Evolutionary conservation across 2,797 vertebrate species (phyloP), one percentile per base, ranked within the genome.

Genomic region (Adelosebastes latens): DNA sequence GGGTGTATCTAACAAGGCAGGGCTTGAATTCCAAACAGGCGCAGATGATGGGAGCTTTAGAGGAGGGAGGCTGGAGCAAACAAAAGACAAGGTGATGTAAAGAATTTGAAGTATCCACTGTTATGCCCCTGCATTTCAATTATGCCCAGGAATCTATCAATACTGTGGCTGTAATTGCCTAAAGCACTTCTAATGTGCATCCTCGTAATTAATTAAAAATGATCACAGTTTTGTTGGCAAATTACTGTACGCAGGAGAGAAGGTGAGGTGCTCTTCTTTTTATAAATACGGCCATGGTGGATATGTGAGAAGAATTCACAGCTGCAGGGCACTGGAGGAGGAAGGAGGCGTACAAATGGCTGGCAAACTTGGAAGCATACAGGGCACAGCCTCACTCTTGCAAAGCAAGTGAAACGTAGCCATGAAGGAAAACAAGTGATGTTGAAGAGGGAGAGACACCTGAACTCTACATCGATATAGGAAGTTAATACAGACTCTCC

Each of bases 121-220:
- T 66, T 52, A 42, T 34, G 52, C 13, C 53, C 61, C 49, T 78
- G 90, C 81, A 88, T 95, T 96, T 94, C 95, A 96, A 96, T 96
- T 90, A 96, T 86, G 93, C 92, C 85, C 87, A 84, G 75, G 90
- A 92, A 93, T 92, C 87, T 95, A 90, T 95, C 94, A 93, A 94
- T 95, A 95, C 88, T 90, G 89, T 93, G 90, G 92, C 93, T 91
- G 90, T 96, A 96, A 96, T 95, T 95, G 93, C 93, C 96, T 94
- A 95, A 94, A 95, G 94, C 91, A 91, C 93, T 94, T 96, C 93
- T 95, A 95, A 96, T 95, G 93, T 95, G 93, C 94, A 94, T 95
- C 95, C 72, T 97, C 93, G 95, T 96, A 96, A 96, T 96, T 96
- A 95, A 96, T 97, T 96, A 93, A 96, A 85, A 95, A 93, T 94